phyloP scores from a whole-genome alignment of 1,140 invertebrate species.

The Calosoma granatense region DNA sequence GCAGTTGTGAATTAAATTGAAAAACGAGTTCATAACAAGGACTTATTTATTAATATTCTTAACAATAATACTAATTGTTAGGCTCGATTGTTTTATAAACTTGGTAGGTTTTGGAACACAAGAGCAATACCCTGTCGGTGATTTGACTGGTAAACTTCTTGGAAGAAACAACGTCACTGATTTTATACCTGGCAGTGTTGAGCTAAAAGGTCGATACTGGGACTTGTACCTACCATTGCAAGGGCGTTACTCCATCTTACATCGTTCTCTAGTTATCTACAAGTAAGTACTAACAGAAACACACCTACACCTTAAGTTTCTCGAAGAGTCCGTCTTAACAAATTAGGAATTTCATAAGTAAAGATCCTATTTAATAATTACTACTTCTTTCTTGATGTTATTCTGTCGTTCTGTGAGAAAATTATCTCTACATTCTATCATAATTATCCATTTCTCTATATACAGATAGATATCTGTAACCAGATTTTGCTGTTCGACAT shows the following conservation, averaged over 20 bases:
- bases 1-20: no score
- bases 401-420: no score
- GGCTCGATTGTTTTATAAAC: constrained; percentile 8
- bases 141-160: constrained; percentile 81
- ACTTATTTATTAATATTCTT: no score
- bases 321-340: no score
- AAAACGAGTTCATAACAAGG: no score
- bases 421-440: no score
- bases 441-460: no score
- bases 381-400: background rate
- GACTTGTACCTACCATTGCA: constrained; percentile 81
- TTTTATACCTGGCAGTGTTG: constrained; percentile 54
- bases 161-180: constrained; percentile 56
- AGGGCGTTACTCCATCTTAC: constrained; percentile 66
- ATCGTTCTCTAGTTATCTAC: constrained; percentile 74
- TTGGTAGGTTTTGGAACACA: constrained; percentile 60
- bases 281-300: constrained; percentile 40
- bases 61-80: constrained; percentile 14
- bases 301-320: constrained; percentile 11
- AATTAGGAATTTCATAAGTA: background rate
- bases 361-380: background rate
- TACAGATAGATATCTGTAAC: no score
- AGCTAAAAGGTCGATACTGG: constrained; percentile 62
- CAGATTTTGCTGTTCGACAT: background rate
- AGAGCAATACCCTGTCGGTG: constrained; percentile 80